A percentile compares a stretch with the other conserved stretches of the same genome.
phyloP scores from a whole-genome alignment of 2,797 vertebrate species.

The Loriculus beryllinus region DNA sequence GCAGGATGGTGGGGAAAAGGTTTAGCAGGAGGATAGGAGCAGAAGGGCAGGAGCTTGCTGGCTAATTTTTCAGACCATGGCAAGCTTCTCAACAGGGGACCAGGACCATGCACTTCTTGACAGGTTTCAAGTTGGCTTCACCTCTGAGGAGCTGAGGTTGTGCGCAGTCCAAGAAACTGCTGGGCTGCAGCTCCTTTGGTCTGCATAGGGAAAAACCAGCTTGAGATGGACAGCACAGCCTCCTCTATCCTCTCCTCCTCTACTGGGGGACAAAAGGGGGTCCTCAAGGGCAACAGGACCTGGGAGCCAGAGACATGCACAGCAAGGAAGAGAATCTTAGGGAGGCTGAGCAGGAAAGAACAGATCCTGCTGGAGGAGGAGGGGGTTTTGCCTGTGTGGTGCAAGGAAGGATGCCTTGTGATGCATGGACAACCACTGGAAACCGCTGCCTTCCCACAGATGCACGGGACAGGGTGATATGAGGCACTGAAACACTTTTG shows the following conservation, averaged over 20 bases:
- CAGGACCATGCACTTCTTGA: background rate
- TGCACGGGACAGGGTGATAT: background rate
- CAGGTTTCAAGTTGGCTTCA: background rate
- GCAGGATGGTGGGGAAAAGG: background rate
- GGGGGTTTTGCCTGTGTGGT: fast-evolving
- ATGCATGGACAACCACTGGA: background rate
- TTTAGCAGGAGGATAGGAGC: background rate
- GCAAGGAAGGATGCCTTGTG: background rate
- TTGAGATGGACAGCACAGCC: background rate
- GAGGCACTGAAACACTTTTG: background rate
- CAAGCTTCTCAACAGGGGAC: background rate
- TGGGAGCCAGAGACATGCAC: background rate
- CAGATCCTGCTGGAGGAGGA: background rate
- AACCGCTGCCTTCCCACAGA: background rate
- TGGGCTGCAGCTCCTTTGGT: background rate
- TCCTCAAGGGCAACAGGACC: background rate
- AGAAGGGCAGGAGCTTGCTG: background rate
- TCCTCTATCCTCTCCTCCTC: background rate
- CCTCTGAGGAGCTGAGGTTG: background rate
- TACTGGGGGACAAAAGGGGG: no score
- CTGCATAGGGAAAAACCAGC: background rate
- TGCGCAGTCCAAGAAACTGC: background rate
- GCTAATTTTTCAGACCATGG: background rate
- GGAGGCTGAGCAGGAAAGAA: background rate
- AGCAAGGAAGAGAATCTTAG: background rate